phyloP scores from a whole-genome alignment of 2,888 invertebrate genomes.

The Entomobrya multifasciata region DNA sequence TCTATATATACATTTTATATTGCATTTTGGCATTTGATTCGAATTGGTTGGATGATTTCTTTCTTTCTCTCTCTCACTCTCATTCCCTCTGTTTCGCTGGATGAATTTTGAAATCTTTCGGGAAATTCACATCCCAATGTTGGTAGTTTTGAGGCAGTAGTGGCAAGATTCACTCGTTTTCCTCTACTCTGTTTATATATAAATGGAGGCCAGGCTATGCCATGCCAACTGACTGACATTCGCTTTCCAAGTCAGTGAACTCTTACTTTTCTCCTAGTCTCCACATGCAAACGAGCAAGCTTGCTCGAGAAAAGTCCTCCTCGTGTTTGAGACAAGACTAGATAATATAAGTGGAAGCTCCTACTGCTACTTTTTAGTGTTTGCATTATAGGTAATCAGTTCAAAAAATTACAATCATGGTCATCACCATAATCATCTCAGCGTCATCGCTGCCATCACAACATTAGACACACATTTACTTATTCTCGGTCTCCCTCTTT shows the following conservation, averaged over 20 bases:
- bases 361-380: too few relatives aligned
- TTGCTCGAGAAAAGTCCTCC: neutral
- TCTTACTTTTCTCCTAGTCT: neutral
- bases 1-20: constrained; percentile 1
- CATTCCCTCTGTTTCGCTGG: neutral
- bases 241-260: constrained; percentile 36
- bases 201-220: neutral
- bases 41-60: constrained; percentile 30
- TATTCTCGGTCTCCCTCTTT: neutral
- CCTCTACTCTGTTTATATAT: neutral
- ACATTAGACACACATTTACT: constrained; percentile 9
- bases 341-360: too few relatives aligned
- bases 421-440: constrained; percentile 17
- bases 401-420: constrained; percentile 17
- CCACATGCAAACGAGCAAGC: neutral
- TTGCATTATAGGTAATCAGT: constrained; percentile 29
- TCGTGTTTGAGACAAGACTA: too few relatives aligned
- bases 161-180: constrained; percentile 24
- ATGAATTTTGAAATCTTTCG: constrained; percentile 39
- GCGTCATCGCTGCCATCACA: neutral
- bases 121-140: too few relatives aligned
- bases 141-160: neutral
- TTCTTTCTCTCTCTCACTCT: neutral
- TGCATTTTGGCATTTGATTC: constrained; percentile 42
- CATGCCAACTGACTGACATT: constrained; percentile 22